A percentile compares a stretch with the other conserved stretches of the same genome.
Evolutionary conservation across 2,113 vertebrate genomes (phyloP).

Genomic region (Labrus mixtus): DNA sequence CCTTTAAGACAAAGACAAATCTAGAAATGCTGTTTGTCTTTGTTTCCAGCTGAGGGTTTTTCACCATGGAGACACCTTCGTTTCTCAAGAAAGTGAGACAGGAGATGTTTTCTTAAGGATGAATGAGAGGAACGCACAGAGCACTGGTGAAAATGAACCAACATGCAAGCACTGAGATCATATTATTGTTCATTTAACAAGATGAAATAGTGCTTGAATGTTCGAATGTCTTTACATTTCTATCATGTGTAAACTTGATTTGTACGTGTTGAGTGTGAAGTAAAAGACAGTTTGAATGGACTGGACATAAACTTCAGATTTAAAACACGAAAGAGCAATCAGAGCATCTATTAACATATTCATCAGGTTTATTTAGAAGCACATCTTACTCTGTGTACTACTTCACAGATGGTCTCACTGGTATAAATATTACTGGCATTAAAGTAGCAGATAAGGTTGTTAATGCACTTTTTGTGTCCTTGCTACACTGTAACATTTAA

Average conservation of each 20-base stretch:
- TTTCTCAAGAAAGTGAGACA: background rate
- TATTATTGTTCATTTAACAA: background rate
- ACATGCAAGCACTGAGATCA: background rate
- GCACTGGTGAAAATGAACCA: background rate
- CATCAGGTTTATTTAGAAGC: too few species aligned
- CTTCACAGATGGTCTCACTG: too few species aligned
- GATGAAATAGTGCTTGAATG: background rate
- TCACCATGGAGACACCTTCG: constrained; percentile 17
- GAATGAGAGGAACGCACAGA: constrained; percentile 6
- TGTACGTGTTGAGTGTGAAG: background rate
- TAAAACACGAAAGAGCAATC: too few species aligned
- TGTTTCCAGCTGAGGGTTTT: constrained; percentile 18
- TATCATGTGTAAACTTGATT: background rate
- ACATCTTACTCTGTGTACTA: too few species aligned
- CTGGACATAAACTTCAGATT: too few species aligned
- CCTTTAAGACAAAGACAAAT: background rate
- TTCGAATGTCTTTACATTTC: background rate
- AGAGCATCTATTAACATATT: too few species aligned
- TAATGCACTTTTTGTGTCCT: too few species aligned
- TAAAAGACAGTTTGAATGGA: too few species aligned
- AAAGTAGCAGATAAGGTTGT: too few species aligned
- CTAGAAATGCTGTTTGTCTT: background rate
- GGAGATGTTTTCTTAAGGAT: background rate
- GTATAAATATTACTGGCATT: too few species aligned
- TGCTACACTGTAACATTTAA: too few species aligned